Evolutionary conservation across 2,113 vertebrate species (phyloP).

Genomic region (Tretioscincus oriximinensis): DNA sequence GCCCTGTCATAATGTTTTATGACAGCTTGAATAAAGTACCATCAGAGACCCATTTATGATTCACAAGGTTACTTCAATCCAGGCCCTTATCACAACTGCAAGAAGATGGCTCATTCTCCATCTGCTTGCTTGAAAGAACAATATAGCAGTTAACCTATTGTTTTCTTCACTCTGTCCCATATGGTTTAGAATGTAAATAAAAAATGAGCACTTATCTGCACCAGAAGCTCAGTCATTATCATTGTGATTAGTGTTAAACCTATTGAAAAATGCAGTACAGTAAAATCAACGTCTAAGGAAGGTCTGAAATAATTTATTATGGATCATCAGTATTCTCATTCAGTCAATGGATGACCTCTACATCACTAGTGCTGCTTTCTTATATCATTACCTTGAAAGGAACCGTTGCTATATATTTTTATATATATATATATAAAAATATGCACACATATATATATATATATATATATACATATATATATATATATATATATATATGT

Average conservation of each 20-base stretch:
- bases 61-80: conserved; percentile 69
- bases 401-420: not conserved
- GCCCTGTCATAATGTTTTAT: conserved; percentile 79
- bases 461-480: no score
- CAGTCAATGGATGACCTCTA: not conserved
- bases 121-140: conserved; percentile 61
- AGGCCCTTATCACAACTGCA: conserved; percentile 63
- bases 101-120: conserved; percentile 66
- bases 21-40: conserved; percentile 77
- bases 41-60: conserved; percentile 71
- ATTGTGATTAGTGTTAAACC: conserved; percentile 43
- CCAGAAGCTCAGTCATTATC: conserved; percentile 49
- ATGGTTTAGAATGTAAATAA: conserved; percentile 58
- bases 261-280: conserved; percentile 13
- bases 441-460: no score
- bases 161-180: conserved; percentile 62
- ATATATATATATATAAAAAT: no score
- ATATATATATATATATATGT: no score
- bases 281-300: conserved; percentile 27
- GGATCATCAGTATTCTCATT: conserved; percentile 11
- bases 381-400: not conserved
- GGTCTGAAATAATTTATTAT: conserved; percentile 16
- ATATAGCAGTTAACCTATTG: conserved; percentile 64
- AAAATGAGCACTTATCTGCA: conserved; percentile 62
- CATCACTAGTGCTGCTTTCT: conserved; percentile 10